Percentiles rank a stretch among this genome's conserved stretches.
Evolutionary conservation across 2,797 vertebrate species (phyloP).

Genomic region (Telmatherina bonti): DNA sequence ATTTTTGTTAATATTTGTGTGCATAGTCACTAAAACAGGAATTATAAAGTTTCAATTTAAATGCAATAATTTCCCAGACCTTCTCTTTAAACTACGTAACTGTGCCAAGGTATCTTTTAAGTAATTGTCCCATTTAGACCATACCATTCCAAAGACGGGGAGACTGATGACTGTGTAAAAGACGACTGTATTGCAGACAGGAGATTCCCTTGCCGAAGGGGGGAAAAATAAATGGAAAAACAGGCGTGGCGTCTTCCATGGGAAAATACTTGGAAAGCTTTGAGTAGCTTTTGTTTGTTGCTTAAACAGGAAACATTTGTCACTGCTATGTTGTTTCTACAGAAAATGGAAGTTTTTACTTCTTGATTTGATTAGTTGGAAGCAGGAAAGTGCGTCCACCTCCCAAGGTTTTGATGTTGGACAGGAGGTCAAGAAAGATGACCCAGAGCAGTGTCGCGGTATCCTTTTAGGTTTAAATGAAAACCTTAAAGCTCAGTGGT

Average conservation of each 20-base stretch:
- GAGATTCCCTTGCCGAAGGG: slow-evolving; percentile 20
- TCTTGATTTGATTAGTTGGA: slow-evolving; percentile 7
- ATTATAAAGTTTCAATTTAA: too few relatives aligned
- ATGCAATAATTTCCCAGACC: too few relatives aligned
- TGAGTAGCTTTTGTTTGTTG: slow-evolving; percentile 4
- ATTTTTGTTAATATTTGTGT: too few relatives aligned
- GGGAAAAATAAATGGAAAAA: slow-evolving; percentile 1
- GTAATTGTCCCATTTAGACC: slow-evolving; percentile 25
- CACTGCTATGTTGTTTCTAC: slow-evolving; percentile 9
- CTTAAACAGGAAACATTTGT: slow-evolving; percentile 15
- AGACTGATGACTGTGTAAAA: slow-evolving; percentile 27
- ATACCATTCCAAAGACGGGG: slow-evolving; percentile 17
- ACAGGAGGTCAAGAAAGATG: not conserved
- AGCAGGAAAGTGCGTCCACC: slow-evolving; percentile 5
- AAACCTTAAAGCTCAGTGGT: not conserved
- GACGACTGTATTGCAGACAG: slow-evolving; percentile 13
- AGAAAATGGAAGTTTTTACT: not conserved
- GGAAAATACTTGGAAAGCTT: slow-evolving; percentile 19
- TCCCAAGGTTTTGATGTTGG: not conserved
- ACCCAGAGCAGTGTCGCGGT: not conserved
- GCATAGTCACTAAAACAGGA: too few relatives aligned
- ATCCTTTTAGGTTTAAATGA: not conserved
- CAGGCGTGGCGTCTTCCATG: slow-evolving; percentile 8
- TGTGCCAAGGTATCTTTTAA: not conserved
- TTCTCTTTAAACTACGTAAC: too few relatives aligned